Percentiles rank a stretch among this genome's conserved stretches.
Evolutionary conservation across 2,888 invertebrate genomes (phyloP).

Genomic region (Acanthosepion esculentum): DNA sequence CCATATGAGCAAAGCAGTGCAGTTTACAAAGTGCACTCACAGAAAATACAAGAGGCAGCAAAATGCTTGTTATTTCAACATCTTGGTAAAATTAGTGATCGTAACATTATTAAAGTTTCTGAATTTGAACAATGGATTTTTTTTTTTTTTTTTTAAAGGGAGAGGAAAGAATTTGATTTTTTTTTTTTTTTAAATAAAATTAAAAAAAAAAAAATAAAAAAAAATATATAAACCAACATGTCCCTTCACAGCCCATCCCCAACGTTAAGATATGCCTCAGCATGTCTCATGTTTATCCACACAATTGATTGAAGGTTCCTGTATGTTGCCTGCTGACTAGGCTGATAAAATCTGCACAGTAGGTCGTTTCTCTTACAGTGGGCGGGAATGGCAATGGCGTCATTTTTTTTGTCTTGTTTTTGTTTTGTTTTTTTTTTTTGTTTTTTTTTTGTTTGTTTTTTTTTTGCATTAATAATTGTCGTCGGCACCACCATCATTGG

Average conservation of each 20-base stretch:
- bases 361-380: constrained; percentile 46
- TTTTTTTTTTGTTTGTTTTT: neutral
- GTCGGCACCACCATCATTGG: constrained; percentile 39
- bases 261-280: constrained; percentile 1
- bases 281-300: constrained; percentile 49
- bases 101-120: constrained; percentile 42
- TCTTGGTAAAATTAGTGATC: constrained; percentile 13
- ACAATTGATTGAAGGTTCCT: constrained; percentile 46
- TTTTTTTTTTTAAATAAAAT: constrained; percentile 15
- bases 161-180: neutral
- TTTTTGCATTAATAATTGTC: constrained; percentile 37
- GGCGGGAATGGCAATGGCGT: constrained; percentile 44
- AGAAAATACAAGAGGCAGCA: constrained; percentile 13
- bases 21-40: constrained; percentile 10
- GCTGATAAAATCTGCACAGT: constrained; percentile 44
- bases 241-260: constrained; percentile 39
- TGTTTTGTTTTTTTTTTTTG: neutral
- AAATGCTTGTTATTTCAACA: constrained; percentile 35
- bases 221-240: constrained; percentile 4
- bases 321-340: constrained; percentile 37
- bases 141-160: neutral
- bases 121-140: constrained; percentile 46
- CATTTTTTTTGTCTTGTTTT: neutral
- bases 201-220: neutral
- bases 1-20: constrained; percentile 38